Evolutionary conservation across 2,113 vertebrate genomes (phyloP).

Genomic region (Saguinus imperator): DNA sequence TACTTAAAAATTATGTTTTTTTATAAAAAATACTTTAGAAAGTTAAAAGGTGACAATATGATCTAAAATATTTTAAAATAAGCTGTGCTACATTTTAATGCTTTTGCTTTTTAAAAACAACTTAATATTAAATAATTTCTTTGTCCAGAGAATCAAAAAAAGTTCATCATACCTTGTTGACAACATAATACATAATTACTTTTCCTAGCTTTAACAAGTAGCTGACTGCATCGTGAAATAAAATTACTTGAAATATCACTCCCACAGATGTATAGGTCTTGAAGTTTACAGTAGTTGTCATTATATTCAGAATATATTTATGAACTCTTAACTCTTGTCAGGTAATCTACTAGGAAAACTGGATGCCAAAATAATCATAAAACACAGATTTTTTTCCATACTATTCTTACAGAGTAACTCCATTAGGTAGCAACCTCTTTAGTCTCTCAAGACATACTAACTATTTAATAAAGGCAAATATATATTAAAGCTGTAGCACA

Average conservation of each 20-base stretch:
- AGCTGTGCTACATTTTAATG: background rate
- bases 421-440: background rate
- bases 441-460: background rate
- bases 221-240: background rate
- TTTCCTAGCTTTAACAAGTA: background rate
- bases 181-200: background rate
- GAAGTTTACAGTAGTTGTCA: background rate
- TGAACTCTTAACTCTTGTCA: background rate
- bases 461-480: background rate
- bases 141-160: background rate
- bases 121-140: background rate
- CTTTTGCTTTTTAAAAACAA: background rate
- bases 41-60: background rate
- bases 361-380: background rate
- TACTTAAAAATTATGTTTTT: too few relatives aligned
- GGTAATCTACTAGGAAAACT: background rate
- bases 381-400: background rate
- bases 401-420: background rate
- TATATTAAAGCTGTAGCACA: background rate
- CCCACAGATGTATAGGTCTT: background rate
- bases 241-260: background rate
- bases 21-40: too few relatives aligned
- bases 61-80: background rate
- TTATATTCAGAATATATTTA: background rate
- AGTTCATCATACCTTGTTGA: background rate